These are phyloP conservation scores for Coregonus clupeaformis DNA, from an alignment of 2,113 vertebrate species.

Conservation along the genomic window DNA sequence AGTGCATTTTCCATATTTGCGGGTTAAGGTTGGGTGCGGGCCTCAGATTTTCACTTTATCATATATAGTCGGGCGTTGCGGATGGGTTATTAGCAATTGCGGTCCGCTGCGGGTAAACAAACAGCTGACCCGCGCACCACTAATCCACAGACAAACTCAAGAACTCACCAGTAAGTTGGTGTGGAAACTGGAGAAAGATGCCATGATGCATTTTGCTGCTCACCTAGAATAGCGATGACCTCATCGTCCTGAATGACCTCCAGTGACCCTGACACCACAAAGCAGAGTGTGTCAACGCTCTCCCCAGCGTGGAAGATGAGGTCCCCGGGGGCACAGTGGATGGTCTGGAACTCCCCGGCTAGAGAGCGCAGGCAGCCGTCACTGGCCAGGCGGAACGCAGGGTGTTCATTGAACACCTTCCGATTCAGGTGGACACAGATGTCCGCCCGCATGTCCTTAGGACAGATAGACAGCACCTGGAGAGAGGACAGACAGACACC, in stretches of 20 bases:
- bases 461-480: conserved; percentile 95
- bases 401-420: conserved; percentile 96
- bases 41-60: no score
- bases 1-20: no score
- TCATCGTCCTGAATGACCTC: conserved; percentile 99
- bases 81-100: no score
- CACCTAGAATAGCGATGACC: conserved; percentile 97
- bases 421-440: conserved; percentile 96
- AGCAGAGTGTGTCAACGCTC: conserved; percentile 93
- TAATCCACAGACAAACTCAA: no score
- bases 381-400: conserved; percentile 91
- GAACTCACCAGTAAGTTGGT: background rate
- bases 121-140: no score
- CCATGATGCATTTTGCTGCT: background rate
- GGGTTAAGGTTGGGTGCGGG: no score
- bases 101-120: no score
- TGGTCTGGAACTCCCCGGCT: conserved; percentile 95
- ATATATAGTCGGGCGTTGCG: no score
- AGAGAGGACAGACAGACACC: background rate
- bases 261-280: conserved; percentile 94
- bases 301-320: conserved; percentile 96
- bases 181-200: background rate
- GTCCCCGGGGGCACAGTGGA: conserved; percentile 93
- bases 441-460: conserved; percentile 97
- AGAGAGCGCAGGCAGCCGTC: conserved; percentile 94